A percentile compares a stretch with the other conserved stretches of the same genome.
Conservation (phyloP, 2,797 vertebrate genomes). For the Loriculus beryllinus region DNA sequence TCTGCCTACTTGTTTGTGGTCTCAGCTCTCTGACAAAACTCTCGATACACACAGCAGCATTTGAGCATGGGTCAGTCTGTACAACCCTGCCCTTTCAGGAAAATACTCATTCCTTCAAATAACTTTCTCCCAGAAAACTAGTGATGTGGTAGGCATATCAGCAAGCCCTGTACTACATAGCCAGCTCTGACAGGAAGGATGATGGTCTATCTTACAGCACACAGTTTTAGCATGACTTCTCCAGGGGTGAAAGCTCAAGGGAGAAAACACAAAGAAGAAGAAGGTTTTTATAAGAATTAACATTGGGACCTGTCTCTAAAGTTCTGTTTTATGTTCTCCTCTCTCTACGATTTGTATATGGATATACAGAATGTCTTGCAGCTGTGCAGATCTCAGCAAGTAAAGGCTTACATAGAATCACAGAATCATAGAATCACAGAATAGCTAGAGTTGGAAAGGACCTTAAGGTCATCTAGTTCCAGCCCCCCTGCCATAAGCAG, state of each 20-base stretch:
- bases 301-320: neutral
- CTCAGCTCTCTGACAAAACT: neutral
- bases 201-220: neutral
- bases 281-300: neutral
- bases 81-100: neutral
- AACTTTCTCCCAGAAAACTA: neutral
- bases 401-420: neutral
- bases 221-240: neutral
- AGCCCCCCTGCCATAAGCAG: no score
- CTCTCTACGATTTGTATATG: accelerated
- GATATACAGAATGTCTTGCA: neutral
- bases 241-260: neutral
- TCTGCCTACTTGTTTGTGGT: neutral
- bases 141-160: neutral
- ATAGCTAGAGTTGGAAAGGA: no score
- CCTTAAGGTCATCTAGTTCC: no score
- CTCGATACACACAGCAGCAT: neutral
- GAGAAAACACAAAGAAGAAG: neutral
- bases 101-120: neutral
- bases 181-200: neutral
- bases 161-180: neutral
- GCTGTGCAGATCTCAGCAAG: neutral
- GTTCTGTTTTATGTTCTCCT: neutral
- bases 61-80: neutral
- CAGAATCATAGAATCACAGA: no score